Percentiles rank a stretch among this genome's conserved stretches.
Evolutionary conservation across 1,140 invertebrate species (phyloP).

Genomic region (Macrosteles quadrilineatus): DNA sequence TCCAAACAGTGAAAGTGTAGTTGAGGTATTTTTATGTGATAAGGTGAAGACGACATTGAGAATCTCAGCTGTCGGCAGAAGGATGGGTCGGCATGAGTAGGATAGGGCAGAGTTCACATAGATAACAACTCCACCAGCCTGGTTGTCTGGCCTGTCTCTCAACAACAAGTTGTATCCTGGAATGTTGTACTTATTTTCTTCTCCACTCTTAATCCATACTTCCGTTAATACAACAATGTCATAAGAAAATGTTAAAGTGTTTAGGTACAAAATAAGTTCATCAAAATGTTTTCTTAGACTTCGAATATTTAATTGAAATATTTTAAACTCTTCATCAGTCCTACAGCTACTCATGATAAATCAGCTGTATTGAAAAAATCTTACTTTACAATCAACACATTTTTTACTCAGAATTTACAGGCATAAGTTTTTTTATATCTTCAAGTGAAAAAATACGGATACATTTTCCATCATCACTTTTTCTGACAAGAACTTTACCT

Average conservation of each 20-base stretch:
- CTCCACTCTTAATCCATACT: too few species aligned
- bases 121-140: neutral
- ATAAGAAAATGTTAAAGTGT: neutral
- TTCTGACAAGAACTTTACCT: too few species aligned
- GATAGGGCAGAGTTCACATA: neutral
- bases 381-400: too few species aligned
- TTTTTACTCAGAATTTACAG: too few species aligned
- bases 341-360: too few species aligned
- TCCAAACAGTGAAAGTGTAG: neutral
- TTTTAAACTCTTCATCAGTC: neutral
- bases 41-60: neutral
- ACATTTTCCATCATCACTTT: too few species aligned
- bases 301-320: neutral
- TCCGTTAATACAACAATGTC: neutral
- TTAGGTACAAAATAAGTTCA: neutral
- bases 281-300: neutral
- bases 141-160: neutral
- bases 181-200: neutral
- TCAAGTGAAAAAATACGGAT: too few species aligned
- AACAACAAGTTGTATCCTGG: neutral
- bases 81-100: neutral
- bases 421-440: too few species aligned
- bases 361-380: neutral
- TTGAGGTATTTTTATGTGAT: neutral
- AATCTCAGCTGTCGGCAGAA: neutral